Evolutionary conservation across 2,797 vertebrate genomes (phyloP).

Genomic region (Halcyon chelicuti): DNA sequence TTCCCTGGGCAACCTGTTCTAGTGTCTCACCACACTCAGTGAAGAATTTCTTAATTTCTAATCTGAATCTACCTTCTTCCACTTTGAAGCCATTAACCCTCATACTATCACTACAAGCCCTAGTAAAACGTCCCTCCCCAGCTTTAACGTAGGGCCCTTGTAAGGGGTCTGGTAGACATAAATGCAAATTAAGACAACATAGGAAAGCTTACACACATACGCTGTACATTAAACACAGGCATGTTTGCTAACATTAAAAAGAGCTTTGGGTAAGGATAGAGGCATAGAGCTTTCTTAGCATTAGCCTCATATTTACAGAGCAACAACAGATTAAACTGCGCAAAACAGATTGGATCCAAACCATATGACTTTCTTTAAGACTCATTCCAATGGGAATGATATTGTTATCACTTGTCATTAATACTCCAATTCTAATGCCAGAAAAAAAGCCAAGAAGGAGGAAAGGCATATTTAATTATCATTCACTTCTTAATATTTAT

Average conservation of each 20-base stretch:
- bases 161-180: no score
- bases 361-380: neutral
- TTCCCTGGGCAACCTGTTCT: no score
- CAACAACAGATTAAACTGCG: neutral
- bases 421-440: neutral
- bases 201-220: neutral
- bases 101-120: no score
- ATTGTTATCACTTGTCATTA: neutral
- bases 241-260: neutral
- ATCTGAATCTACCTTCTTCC: no score
- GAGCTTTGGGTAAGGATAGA: neutral
- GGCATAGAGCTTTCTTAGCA: neutral
- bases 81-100: no score
- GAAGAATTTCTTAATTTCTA: no score
- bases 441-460: neutral
- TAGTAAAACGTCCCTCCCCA: no score
- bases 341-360: neutral
- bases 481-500: no score
- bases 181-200: neutral
- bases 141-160: no score
- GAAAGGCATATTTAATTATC: neutral
- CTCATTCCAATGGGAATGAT: neutral
- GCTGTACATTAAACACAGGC: neutral
- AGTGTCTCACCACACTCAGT: no score
- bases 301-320: neutral